Evolutionary conservation across 2,113 vertebrate genomes (phyloP), one percentile per base, ranked within the genome.

Genomic region (Symphodus melops): DNA sequence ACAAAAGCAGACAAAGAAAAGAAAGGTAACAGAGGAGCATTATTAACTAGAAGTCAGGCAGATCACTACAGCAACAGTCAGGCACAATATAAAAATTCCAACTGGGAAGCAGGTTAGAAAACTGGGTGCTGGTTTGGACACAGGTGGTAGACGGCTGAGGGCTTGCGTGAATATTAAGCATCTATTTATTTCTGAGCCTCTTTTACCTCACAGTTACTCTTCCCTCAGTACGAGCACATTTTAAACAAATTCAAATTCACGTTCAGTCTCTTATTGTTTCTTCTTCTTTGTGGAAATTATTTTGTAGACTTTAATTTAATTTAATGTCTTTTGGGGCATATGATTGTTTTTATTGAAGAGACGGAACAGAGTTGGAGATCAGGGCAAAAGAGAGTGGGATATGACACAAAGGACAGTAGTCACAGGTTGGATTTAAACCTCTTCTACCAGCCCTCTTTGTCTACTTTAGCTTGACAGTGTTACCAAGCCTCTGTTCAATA

Each of bases 201-300:
- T 13, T 68, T 33, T 54, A 63, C 20, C 37, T 72, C 53, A 56
- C 48, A n/a, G n/a, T 56, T 20, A 61, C 36, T 62, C 14, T 61
- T 41, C 49, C 41, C 9, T 36, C 21, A 53, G 21, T 51, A 33
- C 25, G 53, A 72, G 67, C 21, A 52, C 81, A 68, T 48, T 75
- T 55, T 19, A 8, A 8, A 13, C 25, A 60, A 54, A 58, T 5
- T 21, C n/a, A n/a, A n/a, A n/a, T n/a, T n/a, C n/a, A n/a, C n/a
- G 48, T 67, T 74, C 39, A 60, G 3, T 66, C 70, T 9, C 21
- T 55, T 28, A 77, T 75, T 9, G 46, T 48, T 17, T 19, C 46
- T 19, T 48, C 68, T 67, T 65, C 42, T 64, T 53, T 48, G 28
- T 61, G 66, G 48, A 51, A 51, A 51, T n/a, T 9, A 51, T 78